Percentiles rank a stretch among this genome's conserved stretches.
Conservation (phyloP, 2,888 invertebrate genomes). For the Micoletzkya japonica region DNA sequence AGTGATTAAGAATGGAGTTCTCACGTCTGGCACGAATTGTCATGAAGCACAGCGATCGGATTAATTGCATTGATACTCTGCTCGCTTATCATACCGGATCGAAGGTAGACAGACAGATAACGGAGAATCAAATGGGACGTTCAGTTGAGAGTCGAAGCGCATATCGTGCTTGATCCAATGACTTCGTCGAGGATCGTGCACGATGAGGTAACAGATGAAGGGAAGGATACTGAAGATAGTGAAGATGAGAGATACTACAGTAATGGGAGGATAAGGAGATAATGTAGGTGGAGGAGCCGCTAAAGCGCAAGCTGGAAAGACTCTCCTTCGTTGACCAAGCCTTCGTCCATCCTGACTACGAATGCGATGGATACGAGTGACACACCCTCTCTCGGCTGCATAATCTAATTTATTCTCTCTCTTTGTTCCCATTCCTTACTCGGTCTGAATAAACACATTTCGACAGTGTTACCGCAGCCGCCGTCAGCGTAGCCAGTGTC, state of each 20-base stretch:
- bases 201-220: slow-evolving; percentile 50
- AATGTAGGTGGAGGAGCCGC: slow-evolving; percentile 40
- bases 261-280: background rate
- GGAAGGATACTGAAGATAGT: too few relatives aligned
- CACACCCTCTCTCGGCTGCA: background rate
- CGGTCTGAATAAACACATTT: background rate
- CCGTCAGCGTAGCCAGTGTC: too few relatives aligned
- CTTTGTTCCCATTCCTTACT: too few relatives aligned
- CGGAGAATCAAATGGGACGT: too few relatives aligned
- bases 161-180: slow-evolving; percentile 64
- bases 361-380: slow-evolving; percentile 35
- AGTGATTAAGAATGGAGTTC: slow-evolving; percentile 21
- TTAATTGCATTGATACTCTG: slow-evolving; percentile 62
- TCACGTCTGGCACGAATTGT: slow-evolving; percentile 34
- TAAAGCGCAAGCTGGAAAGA: slow-evolving; percentile 65
- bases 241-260: too few relatives aligned
- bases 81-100: slow-evolving; percentile 49
- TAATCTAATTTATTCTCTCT: background rate
- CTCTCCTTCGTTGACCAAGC: slow-evolving; percentile 58
- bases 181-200: slow-evolving; percentile 65
- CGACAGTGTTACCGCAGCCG: too few relatives aligned
- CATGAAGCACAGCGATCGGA: slow-evolving; percentile 35
- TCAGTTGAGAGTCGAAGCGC: slow-evolving; percentile 49
- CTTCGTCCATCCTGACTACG: slow-evolving; percentile 37
- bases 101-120: slow-evolving; percentile 57